Base-by-base conservation (phyloP, 1,140 invertebrate species). In the Eciton burchellii region DNA sequence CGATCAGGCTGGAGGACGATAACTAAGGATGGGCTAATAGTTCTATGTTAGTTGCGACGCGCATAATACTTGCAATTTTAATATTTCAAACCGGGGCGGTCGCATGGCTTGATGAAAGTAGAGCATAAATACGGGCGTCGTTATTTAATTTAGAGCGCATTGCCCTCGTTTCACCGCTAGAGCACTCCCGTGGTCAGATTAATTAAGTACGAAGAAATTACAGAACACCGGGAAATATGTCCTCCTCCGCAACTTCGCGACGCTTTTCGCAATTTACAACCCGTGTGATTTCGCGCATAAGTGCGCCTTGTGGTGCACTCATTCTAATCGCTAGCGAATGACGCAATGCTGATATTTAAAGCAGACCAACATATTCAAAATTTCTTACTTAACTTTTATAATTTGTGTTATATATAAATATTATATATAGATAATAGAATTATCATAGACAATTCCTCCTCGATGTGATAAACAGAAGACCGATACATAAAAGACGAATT, bases 121-220 rank as follows among this genome's bases (percentile, higher is more conserved):
- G 74, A 79, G 21, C 74, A 49, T 79, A 79, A 79, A 79, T 79
- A 79, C 49, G 24, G 35, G 52, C 63, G 35, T 21, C 49, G 63
- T 79, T 79, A 79, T 79, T 79, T 79, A 79, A 79, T 79, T 79
- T 79, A 57, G 52, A 70, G 49, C 21, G 52, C n/a, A 35, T 6
- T 57, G 35, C 35, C 74, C 49, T 45, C 21, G 60, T 66, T 6
- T 35, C 63, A 45, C 70, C 21, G 63, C 52, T n/a, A 49, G 52
- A n/a, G 63, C 24, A 43, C 57, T 29, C 35, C 63, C 63, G 21
- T 8, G 74, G 63, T 29, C 63, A 68, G 74, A 79, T 79, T 79
- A 79, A 79, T 79, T 79, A 79, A 70, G 74, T 79, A 70, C 74
- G 16, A 70, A 70, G 63, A 79, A 79, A 79, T 79, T 79, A 79